Conservation (phyloP, 2,888 invertebrate species). For the Nineta flava region DNA sequence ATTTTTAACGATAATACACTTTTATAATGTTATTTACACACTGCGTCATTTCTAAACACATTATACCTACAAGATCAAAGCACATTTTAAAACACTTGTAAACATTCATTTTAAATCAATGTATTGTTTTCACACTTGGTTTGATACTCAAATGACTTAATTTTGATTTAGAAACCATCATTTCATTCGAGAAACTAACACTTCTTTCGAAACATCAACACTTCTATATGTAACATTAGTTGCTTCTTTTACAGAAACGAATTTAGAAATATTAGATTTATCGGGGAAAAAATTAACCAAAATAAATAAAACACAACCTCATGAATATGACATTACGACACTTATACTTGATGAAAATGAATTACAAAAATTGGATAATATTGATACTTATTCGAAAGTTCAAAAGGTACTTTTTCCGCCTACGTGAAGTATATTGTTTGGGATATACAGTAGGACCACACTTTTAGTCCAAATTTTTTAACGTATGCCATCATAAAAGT, state of each 20-base stretch:
- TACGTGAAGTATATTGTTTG: not conserved
- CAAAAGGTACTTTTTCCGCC: slow-evolving; percentile 41
- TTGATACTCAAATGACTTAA: no score
- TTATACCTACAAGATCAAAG: no score
- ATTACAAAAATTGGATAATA: slow-evolving; percentile 70
- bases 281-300: slow-evolving; percentile 68
- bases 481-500: slow-evolving; percentile 7
- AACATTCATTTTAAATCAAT: no score
- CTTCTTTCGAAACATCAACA: no score
- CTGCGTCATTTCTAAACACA: not conserved
- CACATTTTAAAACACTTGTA: no score
- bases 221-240: no score
- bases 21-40: not conserved
- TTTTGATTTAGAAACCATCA: no score
- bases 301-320: slow-evolving; percentile 54
- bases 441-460: no score
- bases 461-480: not conserved
- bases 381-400: slow-evolving; percentile 64
- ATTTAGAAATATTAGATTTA: slow-evolving; percentile 48
- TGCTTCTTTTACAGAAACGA: slow-evolving; percentile 15
- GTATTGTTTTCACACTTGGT: no score
- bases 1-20: not conserved
- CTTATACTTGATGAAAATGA: slow-evolving; percentile 77
- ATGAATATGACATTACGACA: slow-evolving; percentile 51
- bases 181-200: no score